Evolutionary conservation across 2,797 vertebrate species (phyloP), one percentile per base, ranked within the genome.

Genomic region (Darevskia nairensis): DNA sequence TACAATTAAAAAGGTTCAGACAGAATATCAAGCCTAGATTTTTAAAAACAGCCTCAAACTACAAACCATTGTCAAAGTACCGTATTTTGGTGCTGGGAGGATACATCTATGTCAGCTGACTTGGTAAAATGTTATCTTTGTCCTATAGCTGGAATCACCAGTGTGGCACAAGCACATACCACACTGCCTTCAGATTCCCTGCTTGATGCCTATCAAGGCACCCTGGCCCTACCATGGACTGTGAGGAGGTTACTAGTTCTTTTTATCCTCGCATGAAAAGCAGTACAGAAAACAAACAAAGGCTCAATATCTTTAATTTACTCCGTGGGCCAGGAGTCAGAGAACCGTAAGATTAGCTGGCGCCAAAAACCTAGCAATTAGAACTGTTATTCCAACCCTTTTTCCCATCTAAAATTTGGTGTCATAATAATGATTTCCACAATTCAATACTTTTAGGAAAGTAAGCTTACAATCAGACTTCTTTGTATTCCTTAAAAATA

Each of bases 1-100:
- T 94, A 87, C 78, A 90, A 86, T 74, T 93, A 86, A 95, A 95
- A 95, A 93, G 92, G 89, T 76, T 85, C 94, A 81, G n/a, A 83
- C 89, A 79, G 71, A 92, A 95, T 92, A 44, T 71, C 89, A 90
- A 92, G 29, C 13, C 44, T 92, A 90, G 89, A 83, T 87, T 80
- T 71, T 59, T 39, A 81, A 81, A 74, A n/a, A 79, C 50, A n/a
- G n/a, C 19, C 44, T 23, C 29, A 44, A 29, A 41, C 19, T 66
- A 69, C 86, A 68, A 68, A n/a, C 9, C 9, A 80, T 87, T 89
- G 32, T 0, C 1, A 93, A 6, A 82, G 89, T 91, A 35, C 35
- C 35, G 35, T 35, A 92, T 29, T 93, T 77, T 85, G 39, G 8
- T 46, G 4, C 39, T 85, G 39, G 77, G 68, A 61, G 35, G 80